Percentiles rank a stretch among this genome's conserved stretches.
Evolutionary conservation across 2,113 vertebrate genomes (phyloP).

Genomic region (Leiothrix lutea): DNA sequence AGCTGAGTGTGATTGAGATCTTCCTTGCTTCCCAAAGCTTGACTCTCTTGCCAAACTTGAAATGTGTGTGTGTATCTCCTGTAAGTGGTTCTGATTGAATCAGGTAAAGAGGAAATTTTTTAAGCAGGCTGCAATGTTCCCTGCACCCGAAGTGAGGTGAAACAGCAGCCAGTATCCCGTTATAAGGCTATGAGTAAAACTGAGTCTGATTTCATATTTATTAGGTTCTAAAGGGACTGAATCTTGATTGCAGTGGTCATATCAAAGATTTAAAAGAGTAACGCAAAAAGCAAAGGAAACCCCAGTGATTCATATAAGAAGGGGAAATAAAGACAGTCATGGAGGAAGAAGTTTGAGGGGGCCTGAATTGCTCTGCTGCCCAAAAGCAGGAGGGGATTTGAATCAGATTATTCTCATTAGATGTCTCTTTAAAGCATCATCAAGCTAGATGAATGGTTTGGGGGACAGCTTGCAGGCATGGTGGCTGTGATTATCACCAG

Average conservation of each 20-base stretch:
- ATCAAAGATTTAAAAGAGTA: conserved; percentile 40
- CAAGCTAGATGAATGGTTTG: conserved; percentile 46
- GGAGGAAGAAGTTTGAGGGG: conserved; percentile 36
- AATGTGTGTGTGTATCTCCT: background rate
- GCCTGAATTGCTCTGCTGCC: conserved; percentile 28
- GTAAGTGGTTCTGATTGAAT: conserved; percentile 60
- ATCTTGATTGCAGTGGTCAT: conserved; percentile 44
- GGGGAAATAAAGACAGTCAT: conserved; percentile 26
- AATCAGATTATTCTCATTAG: conserved; percentile 56
- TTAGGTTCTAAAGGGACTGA: conserved; percentile 5
- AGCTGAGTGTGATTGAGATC: conserved; percentile 41
- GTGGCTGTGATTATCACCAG: conserved; percentile 39
- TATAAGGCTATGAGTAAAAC: conserved; percentile 27
- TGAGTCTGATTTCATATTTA: conserved; percentile 36
- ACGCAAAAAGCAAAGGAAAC: conserved; percentile 56
- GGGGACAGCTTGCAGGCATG: conserved; percentile 42
- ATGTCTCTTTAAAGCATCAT: conserved; percentile 52
- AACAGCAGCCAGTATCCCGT: background rate
- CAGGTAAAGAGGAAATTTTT: conserved; percentile 47
- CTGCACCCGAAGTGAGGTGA: background rate
- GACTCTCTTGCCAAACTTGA: conserved; percentile 2
- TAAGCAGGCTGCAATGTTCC: conserved; percentile 28
- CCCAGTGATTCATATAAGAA: conserved; percentile 56
- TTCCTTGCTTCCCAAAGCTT: conserved; percentile 31
- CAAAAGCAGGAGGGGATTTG: conserved; percentile 51